These are phyloP conservation scores for Holacanthella duospinosa DNA, from an alignment of 2,888 invertebrate genomes.

Conservation along the genomic window DNA sequence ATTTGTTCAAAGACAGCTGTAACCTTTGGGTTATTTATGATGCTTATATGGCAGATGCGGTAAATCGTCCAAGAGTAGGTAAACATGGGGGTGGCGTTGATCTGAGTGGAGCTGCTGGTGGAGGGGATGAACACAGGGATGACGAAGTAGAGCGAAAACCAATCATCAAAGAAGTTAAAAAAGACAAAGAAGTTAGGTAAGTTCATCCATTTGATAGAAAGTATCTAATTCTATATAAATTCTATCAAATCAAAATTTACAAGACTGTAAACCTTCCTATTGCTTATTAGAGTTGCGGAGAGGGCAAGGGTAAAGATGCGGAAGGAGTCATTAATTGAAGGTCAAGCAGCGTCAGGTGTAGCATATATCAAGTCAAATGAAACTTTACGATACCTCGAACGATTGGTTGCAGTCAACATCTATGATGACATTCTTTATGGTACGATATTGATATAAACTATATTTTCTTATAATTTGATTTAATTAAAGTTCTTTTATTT, in stretches of 20 bases:
- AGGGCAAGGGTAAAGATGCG: constrained; percentile 28
- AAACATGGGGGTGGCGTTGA: constrained; percentile 4
- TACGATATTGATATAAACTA: constrained; percentile 42
- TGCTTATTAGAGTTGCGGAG: constrained; percentile 10
- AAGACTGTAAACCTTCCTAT: no score
- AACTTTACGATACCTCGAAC: constrained; percentile 59
- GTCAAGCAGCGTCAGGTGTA: constrained; percentile 17
- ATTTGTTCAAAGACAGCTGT: constrained; percentile 50
- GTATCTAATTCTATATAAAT: background rate
- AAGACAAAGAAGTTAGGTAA: constrained; percentile 38
- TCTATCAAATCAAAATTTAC: no score
- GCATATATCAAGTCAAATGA: constrained; percentile 25
- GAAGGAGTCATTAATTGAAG: constrained; percentile 30
- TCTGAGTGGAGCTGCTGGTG: constrained; percentile 4
- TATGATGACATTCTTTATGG: constrained; percentile 83
- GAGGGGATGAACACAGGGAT: constrained; percentile 45
- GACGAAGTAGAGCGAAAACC: constrained; percentile 60
- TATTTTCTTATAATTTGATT: background rate
- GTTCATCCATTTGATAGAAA: background rate
- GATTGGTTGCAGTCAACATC: constrained; percentile 91
- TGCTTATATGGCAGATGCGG: constrained; percentile 72
- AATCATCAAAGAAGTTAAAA: constrained; percentile 50
- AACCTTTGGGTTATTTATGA: constrained; percentile 86
- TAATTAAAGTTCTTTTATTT: background rate
- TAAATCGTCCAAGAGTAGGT: constrained; percentile 46